A percentile compares a stretch with the other conserved stretches of the same genome.
phyloP scores from a whole-genome alignment of 2,113 vertebrate genomes.

The Vulpes lagopus region DNA sequence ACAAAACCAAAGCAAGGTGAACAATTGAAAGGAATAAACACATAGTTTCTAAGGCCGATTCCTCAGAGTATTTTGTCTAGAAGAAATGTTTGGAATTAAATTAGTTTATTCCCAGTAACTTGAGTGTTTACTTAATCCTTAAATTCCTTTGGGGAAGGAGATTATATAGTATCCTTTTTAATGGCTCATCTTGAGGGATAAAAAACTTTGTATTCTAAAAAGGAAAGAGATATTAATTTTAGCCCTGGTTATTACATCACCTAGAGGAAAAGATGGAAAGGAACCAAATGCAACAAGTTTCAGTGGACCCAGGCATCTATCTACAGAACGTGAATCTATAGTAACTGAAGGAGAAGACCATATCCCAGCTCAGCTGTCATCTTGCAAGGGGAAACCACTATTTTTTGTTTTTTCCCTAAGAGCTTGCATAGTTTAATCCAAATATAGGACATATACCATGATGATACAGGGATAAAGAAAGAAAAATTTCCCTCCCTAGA shows the following conservation, averaged over 20 bases:
- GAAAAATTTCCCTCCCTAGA: neutral
- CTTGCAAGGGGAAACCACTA: neutral
- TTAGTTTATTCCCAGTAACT: neutral
- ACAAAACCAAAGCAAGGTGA: conserved; percentile 15
- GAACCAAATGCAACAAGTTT: neutral
- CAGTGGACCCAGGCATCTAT: neutral
- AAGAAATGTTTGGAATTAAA: conserved; percentile 22
- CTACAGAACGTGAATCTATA: neutral
- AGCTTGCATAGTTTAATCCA: neutral
- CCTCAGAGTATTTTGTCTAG: neutral
- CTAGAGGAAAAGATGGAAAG: neutral
- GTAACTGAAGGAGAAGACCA: neutral
- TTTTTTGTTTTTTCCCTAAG: neutral
- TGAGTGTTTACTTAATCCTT: conserved; percentile 9
- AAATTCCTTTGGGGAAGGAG: neutral
- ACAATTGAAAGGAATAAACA: neutral
- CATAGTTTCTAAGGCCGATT: neutral
- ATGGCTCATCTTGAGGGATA: neutral
- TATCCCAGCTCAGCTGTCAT: neutral
- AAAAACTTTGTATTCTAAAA: neutral
- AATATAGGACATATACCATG: neutral
- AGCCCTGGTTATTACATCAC: neutral
- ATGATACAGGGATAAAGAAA: neutral
- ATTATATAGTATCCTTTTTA: neutral
- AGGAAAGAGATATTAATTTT: neutral